Conservation (phyloP, 2,888 invertebrate genomes). For the Hipparchia semele region DNA sequence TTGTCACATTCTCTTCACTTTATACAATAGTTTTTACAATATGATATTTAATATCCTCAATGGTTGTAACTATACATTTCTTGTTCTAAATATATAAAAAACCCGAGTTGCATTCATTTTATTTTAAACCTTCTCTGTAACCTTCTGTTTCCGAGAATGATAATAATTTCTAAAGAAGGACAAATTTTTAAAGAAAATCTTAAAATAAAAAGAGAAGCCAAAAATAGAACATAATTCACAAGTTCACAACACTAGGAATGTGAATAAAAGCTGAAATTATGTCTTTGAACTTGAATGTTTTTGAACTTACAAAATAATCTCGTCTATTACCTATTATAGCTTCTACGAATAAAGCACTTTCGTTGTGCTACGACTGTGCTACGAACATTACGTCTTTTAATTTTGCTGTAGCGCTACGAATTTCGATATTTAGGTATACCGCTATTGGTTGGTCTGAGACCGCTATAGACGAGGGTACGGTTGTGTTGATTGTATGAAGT, state of each 20-base stretch:
- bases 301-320: no score
- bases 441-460: no score
- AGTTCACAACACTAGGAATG: background rate
- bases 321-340: no score
- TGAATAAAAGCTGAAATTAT: conserved; percentile 3
- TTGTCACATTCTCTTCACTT: conserved; percentile 82
- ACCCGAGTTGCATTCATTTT: conserved; percentile 58
- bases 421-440: no score
- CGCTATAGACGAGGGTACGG: no score
- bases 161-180: background rate
- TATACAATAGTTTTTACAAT: conserved; percentile 84
- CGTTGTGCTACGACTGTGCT: no score
- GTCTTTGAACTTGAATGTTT: background rate
- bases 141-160: conserved; percentile 25
- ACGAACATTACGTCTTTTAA: no score
- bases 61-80: conserved; percentile 85
- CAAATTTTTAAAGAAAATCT: background rate
- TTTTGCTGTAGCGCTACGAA: no score
- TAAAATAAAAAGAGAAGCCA: background rate
- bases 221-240: background rate
- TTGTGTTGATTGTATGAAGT: no score
- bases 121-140: conserved; percentile 45
- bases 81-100: conserved; percentile 84
- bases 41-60: conserved; percentile 84
- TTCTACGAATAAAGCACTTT: no score